Evolutionary conservation across 2,888 invertebrate species (phyloP), one percentile per base, ranked within the genome.

Genomic region (Strigamia maritima): DNA sequence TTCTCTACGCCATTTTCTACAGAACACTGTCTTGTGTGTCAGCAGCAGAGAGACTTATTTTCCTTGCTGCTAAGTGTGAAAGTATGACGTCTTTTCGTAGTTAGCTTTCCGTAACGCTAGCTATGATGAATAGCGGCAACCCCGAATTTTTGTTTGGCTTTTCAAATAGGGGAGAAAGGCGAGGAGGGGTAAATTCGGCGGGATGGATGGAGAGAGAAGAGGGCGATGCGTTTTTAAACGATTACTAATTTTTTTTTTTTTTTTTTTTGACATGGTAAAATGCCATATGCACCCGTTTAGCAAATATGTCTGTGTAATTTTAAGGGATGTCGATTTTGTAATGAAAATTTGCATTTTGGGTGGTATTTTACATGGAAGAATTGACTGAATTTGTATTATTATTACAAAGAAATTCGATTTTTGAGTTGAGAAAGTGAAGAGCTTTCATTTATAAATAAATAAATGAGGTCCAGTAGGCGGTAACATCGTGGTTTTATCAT

Each of bases 41-140:
- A 70, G 70, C 70, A 28, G 70, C 28, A 70, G 70, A 70, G 60
- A 60, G 79, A 70, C 79, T 79, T 79, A 79, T 79, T 79, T 79
- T 79, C 79, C 75, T 79, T 74, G 35, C 79, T 79, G 75, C 74
- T 75, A 79, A 75, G 38, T 79, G 79, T 79, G 79, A 79, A 79
- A 79, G 79, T 79, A 75, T 31, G 60, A n/a, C 28, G 31, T 54
- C 78, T 60, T 60, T 78, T 78, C 31, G 31, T 78, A 60, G 40
- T 60, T 35, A 78, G 78, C 78, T 78, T 78, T 78, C 65, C 78
- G 60, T 78, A 78, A 60, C 78, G 78, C 60, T 78, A 78, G 44
- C 70, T 24, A 78, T 78, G 78, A 78, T 78, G 78, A 78, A 78
- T 78, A 78, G 77, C 22, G 35, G 65, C 40, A 40, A 31, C 60